Conservation (phyloP, 2,113 vertebrate species). For the Tetrao urogallus region DNA sequence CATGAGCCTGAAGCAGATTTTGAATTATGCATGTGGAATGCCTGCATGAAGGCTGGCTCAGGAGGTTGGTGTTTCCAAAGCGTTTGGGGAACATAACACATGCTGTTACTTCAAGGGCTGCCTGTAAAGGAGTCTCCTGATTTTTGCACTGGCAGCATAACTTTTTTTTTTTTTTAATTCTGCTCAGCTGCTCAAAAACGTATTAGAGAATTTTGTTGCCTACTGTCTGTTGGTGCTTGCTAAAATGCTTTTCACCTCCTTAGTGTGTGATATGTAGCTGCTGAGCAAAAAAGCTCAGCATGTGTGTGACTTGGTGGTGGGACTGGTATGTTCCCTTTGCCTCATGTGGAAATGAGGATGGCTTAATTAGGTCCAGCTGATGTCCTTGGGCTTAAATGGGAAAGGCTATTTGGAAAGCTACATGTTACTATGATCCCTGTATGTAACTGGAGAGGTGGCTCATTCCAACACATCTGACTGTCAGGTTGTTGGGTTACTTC, state of each 20-base stretch:
- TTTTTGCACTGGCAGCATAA: not conserved
- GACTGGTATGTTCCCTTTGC: not conserved
- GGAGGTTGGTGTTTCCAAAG: not conserved
- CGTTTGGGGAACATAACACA: not conserved
- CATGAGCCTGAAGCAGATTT: conserved; percentile 34
- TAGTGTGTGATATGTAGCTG: not conserved
- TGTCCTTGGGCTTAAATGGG: not conserved
- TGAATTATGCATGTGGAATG: conserved; percentile 46
- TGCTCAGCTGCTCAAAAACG: not conserved
- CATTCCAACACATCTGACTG: no score
- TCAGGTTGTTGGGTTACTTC: conserved; percentile 13
- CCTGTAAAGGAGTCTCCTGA: not conserved
- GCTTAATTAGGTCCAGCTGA: not conserved
- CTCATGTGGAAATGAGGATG: not conserved
- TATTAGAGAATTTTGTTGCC: not conserved
- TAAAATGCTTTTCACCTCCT: not conserved
- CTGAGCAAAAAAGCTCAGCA: not conserved
- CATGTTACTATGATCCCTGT: conserved; percentile 53
- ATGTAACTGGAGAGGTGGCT: conserved; percentile 61
- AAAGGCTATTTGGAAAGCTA: conserved; percentile 59
- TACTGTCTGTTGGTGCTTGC: not conserved
- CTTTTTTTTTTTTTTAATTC: not conserved
- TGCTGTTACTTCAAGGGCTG: not conserved
- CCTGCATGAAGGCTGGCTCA: not conserved
- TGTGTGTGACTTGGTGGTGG: not conserved